Base-by-base conservation (phyloP, 2,888 invertebrate genomes). In the Tromatobia lineatoria region DNA sequence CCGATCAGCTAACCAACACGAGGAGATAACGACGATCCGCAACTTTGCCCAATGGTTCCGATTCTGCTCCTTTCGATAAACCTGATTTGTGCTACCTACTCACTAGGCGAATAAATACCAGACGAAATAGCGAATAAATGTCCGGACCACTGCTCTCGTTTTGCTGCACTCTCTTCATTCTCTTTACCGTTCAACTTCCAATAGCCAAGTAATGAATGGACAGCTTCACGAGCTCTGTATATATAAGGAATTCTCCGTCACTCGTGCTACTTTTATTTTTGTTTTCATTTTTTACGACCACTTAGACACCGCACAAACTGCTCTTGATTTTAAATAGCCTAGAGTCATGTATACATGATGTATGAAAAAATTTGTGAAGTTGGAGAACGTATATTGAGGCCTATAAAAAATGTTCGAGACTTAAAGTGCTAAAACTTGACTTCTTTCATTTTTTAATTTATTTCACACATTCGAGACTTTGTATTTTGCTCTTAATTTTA, bases 191-290 rank as follows among this genome's bases (percentile, higher is more conserved):
- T 69, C 50, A 50, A 11, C 10, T 66, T 25, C 45, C 15, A 66
- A 42, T 23, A 23, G 23, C 29, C 29, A 10, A 50, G 50, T 69
- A 23, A 69, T 34, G 69, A 69, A 69, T 69, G 69, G 34, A 52
- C 50, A 29, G 25, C 38, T 38, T 38, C 11, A 15, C 59, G 59
- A 29, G 59, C 15, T 29, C 7, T 29, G 15, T 29, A 13, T 2
- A 59, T 38, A 38, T 10, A 38, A 10, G 38, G 38, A 1, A 38
- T 38, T 38, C 34, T 7, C 1, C 1, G 34, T 29, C 29, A 29
- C 29, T 29, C 29, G 29, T 29, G 3, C 3, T 3, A 29, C 3
- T 29, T 29, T 29, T 29, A 29, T 29, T 29, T 29, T 29, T 29
- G 29, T 29, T 29, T 29, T 29, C 4, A 29, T 29, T 29, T 29